A percentile compares a stretch with the other conserved stretches of the same genome.
phyloP scores from a whole-genome alignment of 2,888 invertebrate species.

The Lithosia quadra region DNA sequence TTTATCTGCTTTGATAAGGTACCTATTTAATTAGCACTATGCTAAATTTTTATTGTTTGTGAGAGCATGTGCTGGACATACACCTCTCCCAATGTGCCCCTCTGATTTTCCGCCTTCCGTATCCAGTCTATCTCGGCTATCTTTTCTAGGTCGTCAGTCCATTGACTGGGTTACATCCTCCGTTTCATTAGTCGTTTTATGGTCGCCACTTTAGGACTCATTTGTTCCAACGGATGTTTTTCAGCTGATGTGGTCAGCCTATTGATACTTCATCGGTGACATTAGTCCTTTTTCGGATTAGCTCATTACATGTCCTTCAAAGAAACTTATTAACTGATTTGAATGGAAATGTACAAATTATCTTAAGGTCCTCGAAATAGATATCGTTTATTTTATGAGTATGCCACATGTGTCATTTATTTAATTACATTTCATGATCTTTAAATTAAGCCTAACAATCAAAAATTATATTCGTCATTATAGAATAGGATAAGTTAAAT shows the following conservation, averaged over 20 bases:
- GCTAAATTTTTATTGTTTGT: background rate
- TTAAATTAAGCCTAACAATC: no score
- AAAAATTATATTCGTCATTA: no score
- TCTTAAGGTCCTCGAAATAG: background rate
- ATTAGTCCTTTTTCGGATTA: background rate
- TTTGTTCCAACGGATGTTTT: no score
- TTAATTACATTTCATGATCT: no score
- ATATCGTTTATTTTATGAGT: background rate
- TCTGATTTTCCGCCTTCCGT: background rate
- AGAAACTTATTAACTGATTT: background rate
- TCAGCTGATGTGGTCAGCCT: no score
- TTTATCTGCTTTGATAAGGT: background rate
- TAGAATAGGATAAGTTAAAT: no score
- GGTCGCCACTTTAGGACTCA: background rate
- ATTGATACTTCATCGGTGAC: background rate
- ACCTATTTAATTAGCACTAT: background rate
- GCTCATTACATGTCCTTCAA: no score
- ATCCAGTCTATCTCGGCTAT: background rate
- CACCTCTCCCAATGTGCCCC: background rate
- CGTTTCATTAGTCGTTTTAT: background rate
- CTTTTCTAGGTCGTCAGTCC: background rate
- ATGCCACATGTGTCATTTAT: background rate
- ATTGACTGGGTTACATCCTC: background rate
- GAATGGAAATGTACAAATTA: background rate
- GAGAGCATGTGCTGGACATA: background rate